Evolutionary conservation across 2,797 vertebrate genomes (phyloP).

Genomic region (Nyctalus aviator): DNA sequence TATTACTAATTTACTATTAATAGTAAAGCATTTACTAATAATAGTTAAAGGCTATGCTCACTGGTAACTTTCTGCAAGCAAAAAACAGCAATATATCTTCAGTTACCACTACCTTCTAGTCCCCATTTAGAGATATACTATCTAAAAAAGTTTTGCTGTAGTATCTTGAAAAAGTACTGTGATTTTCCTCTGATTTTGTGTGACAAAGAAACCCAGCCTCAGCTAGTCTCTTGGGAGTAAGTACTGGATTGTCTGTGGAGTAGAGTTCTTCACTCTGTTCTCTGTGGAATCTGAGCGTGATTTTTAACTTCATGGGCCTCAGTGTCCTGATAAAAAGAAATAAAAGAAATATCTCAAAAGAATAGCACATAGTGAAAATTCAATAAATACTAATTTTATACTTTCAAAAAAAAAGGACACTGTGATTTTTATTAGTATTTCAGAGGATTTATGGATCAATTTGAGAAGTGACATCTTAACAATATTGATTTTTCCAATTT

Average conservation of each 20-base stretch:
- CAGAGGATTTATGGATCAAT: background rate
- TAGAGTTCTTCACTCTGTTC: background rate
- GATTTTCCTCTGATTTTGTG: background rate
- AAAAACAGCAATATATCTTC: background rate
- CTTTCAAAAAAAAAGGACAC: background rate
- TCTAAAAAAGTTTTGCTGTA: background rate
- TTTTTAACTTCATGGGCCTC: background rate
- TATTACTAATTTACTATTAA: background rate
- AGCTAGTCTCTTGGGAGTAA: background rate
- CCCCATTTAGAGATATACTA: background rate
- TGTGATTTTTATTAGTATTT: slow-evolving; percentile 30
- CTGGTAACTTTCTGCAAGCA: background rate
- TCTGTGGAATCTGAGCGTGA: background rate
- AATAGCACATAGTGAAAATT: background rate
- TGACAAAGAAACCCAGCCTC: background rate
- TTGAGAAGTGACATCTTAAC: background rate
- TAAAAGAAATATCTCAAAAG: slow-evolving; percentile 18
- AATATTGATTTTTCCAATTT: slow-evolving; percentile 33
- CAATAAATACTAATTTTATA: slow-evolving; percentile 22
- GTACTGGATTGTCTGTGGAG: background rate
- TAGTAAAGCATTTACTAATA: background rate
- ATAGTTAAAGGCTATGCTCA: background rate
- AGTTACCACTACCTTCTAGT: background rate
- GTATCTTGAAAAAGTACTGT: background rate
- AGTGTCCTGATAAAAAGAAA: background rate